Percentiles rank a stretch among this genome's conserved stretches.
These are phyloP conservation scores for Microchrysa polita DNA, from an alignment of 2,888 invertebrate species.

Conservation along the genomic window DNA sequence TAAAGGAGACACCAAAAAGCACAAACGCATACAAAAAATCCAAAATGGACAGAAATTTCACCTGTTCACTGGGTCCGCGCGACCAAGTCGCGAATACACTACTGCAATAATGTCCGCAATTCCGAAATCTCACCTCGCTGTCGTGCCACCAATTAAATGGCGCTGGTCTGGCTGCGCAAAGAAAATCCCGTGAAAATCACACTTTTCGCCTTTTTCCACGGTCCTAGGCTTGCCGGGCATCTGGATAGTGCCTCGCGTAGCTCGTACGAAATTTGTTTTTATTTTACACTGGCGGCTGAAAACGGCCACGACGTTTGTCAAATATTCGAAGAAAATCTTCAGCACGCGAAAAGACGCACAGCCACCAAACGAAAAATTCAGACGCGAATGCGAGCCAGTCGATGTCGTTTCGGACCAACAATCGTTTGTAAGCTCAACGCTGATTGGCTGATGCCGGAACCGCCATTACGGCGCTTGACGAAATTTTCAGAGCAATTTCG, in stretches of 20 bases:
- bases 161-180: slow-evolving; percentile 29
- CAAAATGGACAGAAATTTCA: slow-evolving; percentile 46
- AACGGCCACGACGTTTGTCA: slow-evolving; percentile 48
- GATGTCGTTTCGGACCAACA: slow-evolving; percentile 45
- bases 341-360: slow-evolving; percentile 52
- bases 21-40: slow-evolving; percentile 28
- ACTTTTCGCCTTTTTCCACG: slow-evolving; percentile 26
- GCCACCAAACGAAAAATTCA: slow-evolving; percentile 49
- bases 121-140: slow-evolving; percentile 12
- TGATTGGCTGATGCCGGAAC: slow-evolving; percentile 75
- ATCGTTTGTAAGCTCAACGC: slow-evolving; percentile 71
- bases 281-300: slow-evolving; percentile 32
- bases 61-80: slow-evolving; percentile 39
- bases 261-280: slow-evolving; percentile 36
- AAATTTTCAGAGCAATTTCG: not conserved
- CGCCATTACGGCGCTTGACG: slow-evolving; percentile 68
- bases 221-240: slow-evolving; percentile 1
- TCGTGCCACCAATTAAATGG: slow-evolving; percentile 35
- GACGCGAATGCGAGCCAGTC: slow-evolving; percentile 51
- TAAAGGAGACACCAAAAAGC: slow-evolving; percentile 39
- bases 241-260: slow-evolving; percentile 2
- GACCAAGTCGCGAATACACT: too few species aligned
- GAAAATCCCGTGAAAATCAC: slow-evolving; percentile 23
- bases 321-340: slow-evolving; percentile 44
- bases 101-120: slow-evolving; percentile 12